Percentiles rank a stretch among this genome's conserved stretches.
Conservation (phyloP, 2,888 invertebrate genomes). For the Euplexia lucipara region DNA sequence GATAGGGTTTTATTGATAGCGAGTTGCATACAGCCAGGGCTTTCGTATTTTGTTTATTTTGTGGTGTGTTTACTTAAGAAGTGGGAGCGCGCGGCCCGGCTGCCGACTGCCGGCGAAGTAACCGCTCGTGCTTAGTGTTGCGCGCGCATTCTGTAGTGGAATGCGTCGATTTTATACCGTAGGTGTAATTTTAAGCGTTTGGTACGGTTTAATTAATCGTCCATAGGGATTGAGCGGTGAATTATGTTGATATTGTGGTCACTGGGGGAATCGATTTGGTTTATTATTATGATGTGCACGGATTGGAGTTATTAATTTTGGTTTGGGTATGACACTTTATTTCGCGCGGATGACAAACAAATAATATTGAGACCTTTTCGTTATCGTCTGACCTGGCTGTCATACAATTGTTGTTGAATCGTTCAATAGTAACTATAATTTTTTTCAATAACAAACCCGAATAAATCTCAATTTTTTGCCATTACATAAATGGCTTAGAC, state of each 20-base stretch:
- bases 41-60: conserved; percentile 85
- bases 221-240: conserved; percentile 67
- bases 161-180: conserved; percentile 86
- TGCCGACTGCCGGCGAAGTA: conserved; percentile 89
- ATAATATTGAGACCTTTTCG: not conserved
- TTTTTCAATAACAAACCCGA: too few species aligned
- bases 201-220: conserved; percentile 77
- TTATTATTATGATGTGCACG: conserved; percentile 34
- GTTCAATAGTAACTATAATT: too few species aligned
- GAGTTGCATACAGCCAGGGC: conserved; percentile 84
- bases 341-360: not conserved
- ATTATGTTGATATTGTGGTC: conserved; percentile 61
- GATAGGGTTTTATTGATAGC: conserved; percentile 66
- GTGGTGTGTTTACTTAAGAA: conserved; percentile 81
- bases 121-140: conserved; percentile 75
- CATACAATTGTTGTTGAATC: not conserved
- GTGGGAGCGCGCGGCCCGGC: conserved; percentile 87
- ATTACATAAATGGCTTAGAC: conserved; percentile 14
- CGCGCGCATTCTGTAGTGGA: conserved; percentile 83
- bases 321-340: conserved; percentile 6
- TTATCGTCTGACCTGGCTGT: not conserved
- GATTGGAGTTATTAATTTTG: conserved; percentile 34
- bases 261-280: conserved; percentile 42
- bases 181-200: conserved; percentile 84
- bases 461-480: not conserved